A percentile compares a stretch with the other conserved stretches of the same genome.
Conservation (phyloP, 2,797 vertebrate genomes). For the Myotis pilosus region DNA sequence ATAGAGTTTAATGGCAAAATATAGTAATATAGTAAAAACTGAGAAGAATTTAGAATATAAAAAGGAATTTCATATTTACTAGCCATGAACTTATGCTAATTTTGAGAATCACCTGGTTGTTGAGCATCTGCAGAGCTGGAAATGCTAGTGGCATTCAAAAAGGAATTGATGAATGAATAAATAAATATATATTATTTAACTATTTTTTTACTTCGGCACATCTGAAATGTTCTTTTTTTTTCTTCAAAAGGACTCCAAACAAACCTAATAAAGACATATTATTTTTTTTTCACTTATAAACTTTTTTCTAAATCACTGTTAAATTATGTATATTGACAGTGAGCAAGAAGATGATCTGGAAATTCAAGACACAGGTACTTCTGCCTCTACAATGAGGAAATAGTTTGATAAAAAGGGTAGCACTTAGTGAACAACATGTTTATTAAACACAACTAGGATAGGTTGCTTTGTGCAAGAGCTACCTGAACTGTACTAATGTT, state of each 20-base stretch:
- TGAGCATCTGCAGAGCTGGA: not conserved
- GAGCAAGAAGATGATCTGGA: slow-evolving; percentile 3
- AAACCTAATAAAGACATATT: not conserved
- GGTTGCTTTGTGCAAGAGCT: not conserved
- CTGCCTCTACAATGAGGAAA: not conserved
- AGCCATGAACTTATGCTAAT: not conserved
- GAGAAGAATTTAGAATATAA: not conserved
- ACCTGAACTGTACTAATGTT: not conserved
- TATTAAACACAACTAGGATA: not conserved
- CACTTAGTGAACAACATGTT: not conserved
- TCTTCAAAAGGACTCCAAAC: slow-evolving; percentile 4
- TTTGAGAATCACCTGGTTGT: not conserved
- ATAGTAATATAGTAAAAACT: not conserved
- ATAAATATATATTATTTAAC: not conserved
- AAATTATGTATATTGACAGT: not conserved
- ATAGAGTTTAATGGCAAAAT: slow-evolving; percentile 25
- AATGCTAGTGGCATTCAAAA: not conserved
- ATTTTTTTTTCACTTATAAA: not conserved
- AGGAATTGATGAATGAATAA: not conserved
- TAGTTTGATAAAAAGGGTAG: not conserved
- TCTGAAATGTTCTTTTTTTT: not conserved
- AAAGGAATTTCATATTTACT: not conserved
- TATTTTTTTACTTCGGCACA: not conserved
- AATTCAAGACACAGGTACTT: not conserved
- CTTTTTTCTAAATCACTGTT: not conserved